phyloP scores from a whole-genome alignment of 2,888 invertebrate species.

The Dolichopus griseipennis region DNA sequence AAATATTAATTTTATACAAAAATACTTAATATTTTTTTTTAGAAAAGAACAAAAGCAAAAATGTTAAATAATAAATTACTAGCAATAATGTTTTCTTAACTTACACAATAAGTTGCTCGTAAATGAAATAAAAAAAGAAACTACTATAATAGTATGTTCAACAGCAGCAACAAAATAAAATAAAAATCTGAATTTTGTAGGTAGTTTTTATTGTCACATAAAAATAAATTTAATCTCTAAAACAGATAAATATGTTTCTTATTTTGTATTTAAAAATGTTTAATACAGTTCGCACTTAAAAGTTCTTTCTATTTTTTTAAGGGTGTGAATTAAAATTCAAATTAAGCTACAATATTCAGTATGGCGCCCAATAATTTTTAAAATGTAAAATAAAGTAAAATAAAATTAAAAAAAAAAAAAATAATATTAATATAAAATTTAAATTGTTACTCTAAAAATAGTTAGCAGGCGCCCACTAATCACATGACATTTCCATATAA shows the following conservation, averaged over 20 bases:
- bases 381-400: background rate
- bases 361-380: conserved; percentile 6
- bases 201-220: background rate
- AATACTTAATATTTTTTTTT: too few species aligned
- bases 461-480: background rate
- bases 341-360: background rate
- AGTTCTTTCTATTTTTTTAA: background rate
- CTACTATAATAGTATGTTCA: background rate
- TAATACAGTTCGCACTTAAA: background rate
- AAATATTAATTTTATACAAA: too few species aligned
- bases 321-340: background rate
- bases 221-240: background rate
- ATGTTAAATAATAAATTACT: background rate
- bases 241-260: background rate
- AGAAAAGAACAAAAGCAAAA: background rate
- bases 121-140: background rate
- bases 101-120: background rate
- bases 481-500: background rate
- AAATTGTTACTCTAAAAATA: background rate
- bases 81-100: background rate
- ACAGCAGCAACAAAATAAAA: background rate
- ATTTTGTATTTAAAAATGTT: background rate
- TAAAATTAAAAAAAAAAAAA: background rate
- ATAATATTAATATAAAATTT: background rate
- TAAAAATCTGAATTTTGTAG: background rate